These are phyloP conservation scores for Thaumatotibia leucotreta DNA, from an alignment of 1,140 invertebrate species.

Conservation along the genomic window DNA sequence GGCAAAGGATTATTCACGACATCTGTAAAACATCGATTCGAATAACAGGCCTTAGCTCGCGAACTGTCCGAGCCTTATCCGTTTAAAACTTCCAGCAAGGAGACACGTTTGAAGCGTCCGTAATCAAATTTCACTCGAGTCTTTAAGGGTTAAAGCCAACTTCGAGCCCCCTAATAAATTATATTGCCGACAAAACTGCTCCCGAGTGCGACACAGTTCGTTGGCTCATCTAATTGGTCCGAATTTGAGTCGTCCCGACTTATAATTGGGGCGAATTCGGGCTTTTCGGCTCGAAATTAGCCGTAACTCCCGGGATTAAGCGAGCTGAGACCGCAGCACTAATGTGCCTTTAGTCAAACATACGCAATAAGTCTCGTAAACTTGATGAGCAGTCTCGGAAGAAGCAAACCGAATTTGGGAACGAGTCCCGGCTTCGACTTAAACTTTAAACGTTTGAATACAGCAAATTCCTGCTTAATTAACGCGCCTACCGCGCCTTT, in stretches of 20 bases:
- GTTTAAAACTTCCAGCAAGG: slow-evolving; percentile 57
- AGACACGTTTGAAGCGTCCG: slow-evolving; percentile 61
- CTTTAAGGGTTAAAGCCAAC: slow-evolving; percentile 71
- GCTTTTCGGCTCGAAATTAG: slow-evolving; percentile 59
- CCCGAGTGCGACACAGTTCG: slow-evolving; percentile 69
- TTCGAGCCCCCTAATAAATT: slow-evolving; percentile 74
- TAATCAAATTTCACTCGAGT: slow-evolving; percentile 74
- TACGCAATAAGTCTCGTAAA: slow-evolving; percentile 60
- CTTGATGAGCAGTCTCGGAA: slow-evolving; percentile 57
- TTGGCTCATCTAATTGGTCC: slow-evolving; percentile 73
- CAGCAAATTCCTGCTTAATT: slow-evolving; percentile 63
- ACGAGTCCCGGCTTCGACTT: slow-evolving; percentile 50
- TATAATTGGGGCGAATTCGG: slow-evolving; percentile 65
- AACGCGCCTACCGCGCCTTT: slow-evolving; percentile 31
- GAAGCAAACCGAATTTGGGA: slow-evolving; percentile 56
- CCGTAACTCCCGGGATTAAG: slow-evolving; percentile 54
- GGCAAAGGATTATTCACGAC: neutral
- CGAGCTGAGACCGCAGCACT: slow-evolving; percentile 50
- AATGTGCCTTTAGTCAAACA: slow-evolving; percentile 53
- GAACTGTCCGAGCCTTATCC: slow-evolving; percentile 30
- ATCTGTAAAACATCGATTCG: neutral
- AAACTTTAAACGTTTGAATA: slow-evolving; percentile 58
- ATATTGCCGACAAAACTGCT: slow-evolving; percentile 74
- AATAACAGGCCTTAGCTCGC: neutral
- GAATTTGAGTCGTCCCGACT: slow-evolving; percentile 67